Conservation (phyloP, 1,140 invertebrate species). For the Bombus sylvicola region DNA sequence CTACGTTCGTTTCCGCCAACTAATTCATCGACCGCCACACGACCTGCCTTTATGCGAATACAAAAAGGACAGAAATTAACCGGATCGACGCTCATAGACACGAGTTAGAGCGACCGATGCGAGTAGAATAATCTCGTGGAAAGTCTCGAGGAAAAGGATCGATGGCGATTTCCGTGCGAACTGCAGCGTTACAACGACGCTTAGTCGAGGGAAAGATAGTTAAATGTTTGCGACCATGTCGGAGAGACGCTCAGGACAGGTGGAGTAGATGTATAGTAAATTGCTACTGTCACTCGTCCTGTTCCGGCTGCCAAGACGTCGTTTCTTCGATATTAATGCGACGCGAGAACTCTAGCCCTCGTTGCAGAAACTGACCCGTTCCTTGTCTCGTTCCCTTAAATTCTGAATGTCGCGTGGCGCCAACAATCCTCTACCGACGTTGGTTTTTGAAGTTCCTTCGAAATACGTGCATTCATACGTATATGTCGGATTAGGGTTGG, state of each 20-base stretch:
- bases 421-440: not conserved
- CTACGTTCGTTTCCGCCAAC: not conserved
- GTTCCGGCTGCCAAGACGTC: not conserved
- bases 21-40: not conserved
- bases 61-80: not conserved
- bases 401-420: not conserved
- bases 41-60: not conserved
- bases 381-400: not conserved
- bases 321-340: constrained; percentile 11
- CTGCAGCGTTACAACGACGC: not conserved
- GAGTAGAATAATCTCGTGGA: no score
- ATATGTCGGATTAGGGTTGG: no score
- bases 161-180: not conserved
- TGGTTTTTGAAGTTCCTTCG: not conserved
- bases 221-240: not conserved
- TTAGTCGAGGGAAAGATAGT: not conserved
- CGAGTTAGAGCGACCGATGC: no score
- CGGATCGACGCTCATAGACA: no score
- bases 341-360: not conserved
- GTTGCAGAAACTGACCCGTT: not conserved
- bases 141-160: not conserved
- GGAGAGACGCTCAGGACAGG: not conserved
- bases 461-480: not conserved
- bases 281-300: not conserved
- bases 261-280: not conserved